These are phyloP conservation scores for Valencia hispanica DNA, from an alignment of 2,797 vertebrate genomes.

Conservation along the genomic window DNA sequence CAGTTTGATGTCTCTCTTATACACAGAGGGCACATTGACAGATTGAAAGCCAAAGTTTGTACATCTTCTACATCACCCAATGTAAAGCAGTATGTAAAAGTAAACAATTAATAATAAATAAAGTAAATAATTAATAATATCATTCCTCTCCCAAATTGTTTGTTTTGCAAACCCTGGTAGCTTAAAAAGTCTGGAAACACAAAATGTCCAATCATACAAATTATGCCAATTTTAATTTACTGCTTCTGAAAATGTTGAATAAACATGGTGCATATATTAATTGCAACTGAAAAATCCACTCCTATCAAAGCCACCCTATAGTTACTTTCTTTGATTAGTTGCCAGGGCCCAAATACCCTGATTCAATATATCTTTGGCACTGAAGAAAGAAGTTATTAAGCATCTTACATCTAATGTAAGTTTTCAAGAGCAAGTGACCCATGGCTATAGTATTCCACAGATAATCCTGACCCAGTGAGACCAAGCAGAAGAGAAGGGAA, in stretches of 20 bases:
- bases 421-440: slow-evolving; percentile 74
- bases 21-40: slow-evolving; percentile 23
- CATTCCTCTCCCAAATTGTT: slow-evolving; percentile 39
- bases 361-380: slow-evolving; percentile 73
- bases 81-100: slow-evolving; percentile 48
- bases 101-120: slow-evolving; percentile 14
- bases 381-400: slow-evolving; percentile 77
- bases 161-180: slow-evolving; percentile 60
- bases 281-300: slow-evolving; percentile 63
- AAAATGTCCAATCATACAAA: slow-evolving; percentile 78
- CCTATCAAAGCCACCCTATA: slow-evolving; percentile 70
- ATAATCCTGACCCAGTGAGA: slow-evolving; percentile 81
- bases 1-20: slow-evolving; percentile 67
- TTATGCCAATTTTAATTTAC: slow-evolving; percentile 76
- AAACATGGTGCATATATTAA: slow-evolving; percentile 65
- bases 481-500: slow-evolving; percentile 61
- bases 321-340: slow-evolving; percentile 80
- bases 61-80: slow-evolving; percentile 51
- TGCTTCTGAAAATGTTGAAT: slow-evolving; percentile 75
- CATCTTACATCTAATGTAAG: slow-evolving; percentile 74
- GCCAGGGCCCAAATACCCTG: slow-evolving; percentile 74
- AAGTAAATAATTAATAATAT: slow-evolving; percentile 33
- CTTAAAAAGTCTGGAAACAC: slow-evolving; percentile 48
- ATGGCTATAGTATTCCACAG: slow-evolving; percentile 74
- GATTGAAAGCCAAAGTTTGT: slow-evolving; percentile 52